Conservation (phyloP, 2,888 invertebrate genomes). For the Synanthedon vespiformis region DNA sequence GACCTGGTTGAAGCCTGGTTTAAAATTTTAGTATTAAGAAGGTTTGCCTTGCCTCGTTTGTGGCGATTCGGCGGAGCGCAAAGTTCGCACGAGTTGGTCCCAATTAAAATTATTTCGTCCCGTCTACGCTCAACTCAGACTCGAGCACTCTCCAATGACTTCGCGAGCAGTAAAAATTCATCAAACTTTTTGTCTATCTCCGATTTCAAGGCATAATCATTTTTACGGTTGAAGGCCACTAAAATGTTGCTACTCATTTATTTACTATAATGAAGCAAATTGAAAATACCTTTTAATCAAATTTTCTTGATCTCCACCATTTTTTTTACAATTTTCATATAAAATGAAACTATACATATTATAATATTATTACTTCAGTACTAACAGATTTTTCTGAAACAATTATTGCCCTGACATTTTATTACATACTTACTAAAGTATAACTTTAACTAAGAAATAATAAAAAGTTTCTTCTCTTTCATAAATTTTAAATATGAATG, state of each 20-base stretch:
- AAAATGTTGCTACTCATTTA: conserved; percentile 7
- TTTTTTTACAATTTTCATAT: background rate
- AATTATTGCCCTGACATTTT: too few relatives aligned
- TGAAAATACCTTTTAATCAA: background rate
- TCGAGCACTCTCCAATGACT: conserved; percentile 13
- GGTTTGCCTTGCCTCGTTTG: background rate
- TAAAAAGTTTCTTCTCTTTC: too few relatives aligned
- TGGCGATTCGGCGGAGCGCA: conserved; percentile 12
- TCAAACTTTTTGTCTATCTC: conserved; percentile 21
- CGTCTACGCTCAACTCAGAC: conserved; percentile 5
- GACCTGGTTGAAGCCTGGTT: too few relatives aligned
- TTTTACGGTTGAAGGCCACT: conserved; percentile 5
- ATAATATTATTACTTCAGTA: too few relatives aligned
- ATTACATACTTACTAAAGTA: too few relatives aligned
- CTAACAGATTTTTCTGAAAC: too few relatives aligned
- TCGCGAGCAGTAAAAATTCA: conserved; percentile 13
- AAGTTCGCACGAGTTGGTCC: conserved; percentile 26
- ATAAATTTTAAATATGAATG: too few relatives aligned
- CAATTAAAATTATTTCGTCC: conserved; percentile 25
- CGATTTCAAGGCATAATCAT: conserved; percentile 8
- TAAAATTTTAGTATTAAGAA: too few relatives aligned
- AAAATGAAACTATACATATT: too few relatives aligned
- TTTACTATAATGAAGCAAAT: background rate
- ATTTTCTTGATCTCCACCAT: background rate
- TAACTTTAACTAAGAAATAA: too few relatives aligned